Evolutionary conservation across 2,888 invertebrate species (phyloP), one percentile per base, ranked within the genome.

Genomic region (Galeruca laticollis): DNA sequence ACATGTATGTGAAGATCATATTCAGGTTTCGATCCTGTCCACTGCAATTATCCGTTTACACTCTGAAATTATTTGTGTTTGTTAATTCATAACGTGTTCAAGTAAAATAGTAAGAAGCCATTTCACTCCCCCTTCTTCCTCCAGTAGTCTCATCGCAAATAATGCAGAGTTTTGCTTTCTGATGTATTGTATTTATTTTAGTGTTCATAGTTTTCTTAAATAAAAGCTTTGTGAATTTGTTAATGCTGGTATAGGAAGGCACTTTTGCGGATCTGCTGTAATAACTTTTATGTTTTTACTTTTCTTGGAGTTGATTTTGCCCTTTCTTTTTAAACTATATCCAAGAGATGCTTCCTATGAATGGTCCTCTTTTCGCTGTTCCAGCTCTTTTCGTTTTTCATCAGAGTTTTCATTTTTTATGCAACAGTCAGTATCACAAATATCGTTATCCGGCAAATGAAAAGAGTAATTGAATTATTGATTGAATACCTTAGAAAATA

Each of bases 401-500:
- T 37, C 37, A 37, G 37, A 37, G 8, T 37, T 37, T 37, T 54
- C 66, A 33, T 57, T 68, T 57, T 66, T 64, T 62, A 60, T 68
- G 59, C 49, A 21, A 31, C 37, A 61, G 66, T 40, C 56, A 20
- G 57, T 72, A 37, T 37, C 37, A 37, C 37, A n/a, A n/a, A n/a
- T n/a, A n/a, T n/a, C n/a, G n/a, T n/a, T n/a, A n/a, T n/a, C n/a
- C n/a, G n/a, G n/a, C n/a, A n/a, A n/a, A n/a, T n/a, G n/a, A n/a
- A n/a, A n/a, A n/a, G n/a, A n/a, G n/a, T n/a, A n/a, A n/a, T n/a
- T n/a, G n/a, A n/a, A n/a, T n/a, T n/a, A n/a, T n/a, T n/a, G n/a
- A n/a, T n/a, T n/a, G n/a, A n/a, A 75, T 63, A 73, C 73, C 51
- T 73, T 63, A 40, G 47, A 33, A 60, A 71, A 69, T 11, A 73